Base-by-base conservation (phyloP, 2,797 vertebrate genomes). In the Denticeps clupeoides region DNA sequence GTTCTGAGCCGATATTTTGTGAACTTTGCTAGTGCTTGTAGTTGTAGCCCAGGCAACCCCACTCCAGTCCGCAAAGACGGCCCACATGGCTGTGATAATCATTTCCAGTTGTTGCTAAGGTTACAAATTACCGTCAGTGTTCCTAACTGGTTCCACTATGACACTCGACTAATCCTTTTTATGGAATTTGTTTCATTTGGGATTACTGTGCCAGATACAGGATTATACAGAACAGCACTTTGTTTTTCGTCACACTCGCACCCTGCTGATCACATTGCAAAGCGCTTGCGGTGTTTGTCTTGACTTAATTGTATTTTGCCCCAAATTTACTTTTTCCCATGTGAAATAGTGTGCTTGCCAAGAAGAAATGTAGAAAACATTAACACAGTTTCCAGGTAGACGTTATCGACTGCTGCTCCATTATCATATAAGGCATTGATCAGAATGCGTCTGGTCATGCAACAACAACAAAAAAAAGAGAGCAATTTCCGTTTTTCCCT, bases 21-120 rank as follows among this genome's bases (percentile, higher is more conserved):
- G 18, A 38, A 38, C 35, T 38, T 38, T 38, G 18, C 35, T 38
- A 38, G 38, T 38, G 9, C 35, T 35, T 45, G 28, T 5, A 45
- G 45, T 59, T 47, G 60, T 63, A 66, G 66, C 58, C 64, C 54
- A 53, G 59, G 59, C 54, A 67, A 59, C 59, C 53, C 52, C 29
- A 63, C 73, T 73, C 45, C 52, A 69, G 71, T 78, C 78, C 76
- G 80, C 58, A 76, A 88, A 85, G 81, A 83, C 82, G 69, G 74
- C 83, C 66, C 75, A 79, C 82, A 82, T 81, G 78, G 73, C 81
- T 82, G 82, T 85, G 82, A 82, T 74, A 87, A 90, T 89, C 85
- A 86, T 90, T 90, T 90, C 74, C 87, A 88, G 83, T 84, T 86
- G 88, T 94, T 91, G 83, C 90, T 91, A 93, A 86, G 89, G 92